A percentile compares a stretch with the other conserved stretches of the same genome.
These are phyloP conservation scores for Orthosia incerta DNA, from an alignment of 2,888 invertebrate species.

Conservation along the genomic window DNA sequence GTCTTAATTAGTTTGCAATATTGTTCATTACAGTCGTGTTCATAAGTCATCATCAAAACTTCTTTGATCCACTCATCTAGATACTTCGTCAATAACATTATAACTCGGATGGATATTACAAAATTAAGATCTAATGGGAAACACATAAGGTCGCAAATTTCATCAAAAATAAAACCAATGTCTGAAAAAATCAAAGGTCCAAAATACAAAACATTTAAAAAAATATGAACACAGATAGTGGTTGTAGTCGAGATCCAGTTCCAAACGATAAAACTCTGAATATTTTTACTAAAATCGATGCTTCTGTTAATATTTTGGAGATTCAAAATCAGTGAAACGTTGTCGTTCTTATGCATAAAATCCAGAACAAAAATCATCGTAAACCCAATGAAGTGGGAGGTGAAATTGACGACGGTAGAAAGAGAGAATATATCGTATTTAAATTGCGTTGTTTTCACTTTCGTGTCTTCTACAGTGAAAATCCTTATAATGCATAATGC, in stretches of 20 bases:
- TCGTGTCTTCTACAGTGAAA: not conserved
- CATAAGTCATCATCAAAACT: not conserved
- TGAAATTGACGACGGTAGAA: not conserved
- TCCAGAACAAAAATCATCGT: slow-evolving; percentile 14
- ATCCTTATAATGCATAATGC: slow-evolving; percentile 14
- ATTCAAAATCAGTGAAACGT: slow-evolving; percentile 14
- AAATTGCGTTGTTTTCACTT: slow-evolving; percentile 18
- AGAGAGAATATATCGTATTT: slow-evolving; percentile 20
- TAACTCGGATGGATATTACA: slow-evolving; percentile 21
- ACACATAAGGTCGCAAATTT: slow-evolving; percentile 20
- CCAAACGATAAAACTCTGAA: not conserved
- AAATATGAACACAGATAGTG: slow-evolving; percentile 9
- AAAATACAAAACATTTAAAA: not conserved
- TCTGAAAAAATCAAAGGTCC: not conserved
- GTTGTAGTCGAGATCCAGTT: slow-evolving; percentile 17
- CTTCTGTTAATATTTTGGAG: slow-evolving; percentile 23
- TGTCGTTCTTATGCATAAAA: slow-evolving; percentile 2
- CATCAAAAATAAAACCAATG: not conserved
- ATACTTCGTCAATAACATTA: slow-evolving; percentile 22
- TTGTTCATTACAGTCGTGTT: not conserved
- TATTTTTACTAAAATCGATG: slow-evolving; percentile 1
- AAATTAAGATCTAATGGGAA: slow-evolving; percentile 28
- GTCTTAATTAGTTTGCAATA: slow-evolving; percentile 2
- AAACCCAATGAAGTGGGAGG: too few relatives aligned
- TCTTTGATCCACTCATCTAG: slow-evolving; percentile 17